Conservation (phyloP, 2,797 vertebrate genomes). For the Trichosurus vulpecula region DNA sequence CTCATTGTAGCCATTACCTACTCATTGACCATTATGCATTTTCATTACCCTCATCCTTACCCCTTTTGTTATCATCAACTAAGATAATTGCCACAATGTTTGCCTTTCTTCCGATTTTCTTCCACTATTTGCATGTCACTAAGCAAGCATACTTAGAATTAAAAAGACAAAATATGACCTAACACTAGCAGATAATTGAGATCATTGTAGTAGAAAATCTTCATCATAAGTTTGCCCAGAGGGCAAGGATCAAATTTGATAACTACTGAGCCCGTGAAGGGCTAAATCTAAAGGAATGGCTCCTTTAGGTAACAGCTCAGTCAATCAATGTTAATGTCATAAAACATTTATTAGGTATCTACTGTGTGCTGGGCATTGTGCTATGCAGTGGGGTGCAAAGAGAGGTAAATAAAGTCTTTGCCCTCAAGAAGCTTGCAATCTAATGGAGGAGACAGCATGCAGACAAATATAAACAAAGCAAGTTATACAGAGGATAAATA, state of each 20-base stretch:
- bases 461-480: background rate
- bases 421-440: background rate
- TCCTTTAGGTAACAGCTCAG: background rate
- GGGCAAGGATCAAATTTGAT: background rate
- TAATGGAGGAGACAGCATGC: background rate
- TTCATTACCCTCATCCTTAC: conserved; percentile 13
- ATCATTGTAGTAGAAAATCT: background rate
- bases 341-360: background rate
- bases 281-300: background rate
- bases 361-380: background rate
- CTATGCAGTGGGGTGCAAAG: background rate
- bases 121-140: conserved; percentile 43
- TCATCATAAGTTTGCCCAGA: background rate
- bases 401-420: background rate
- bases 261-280: background rate
- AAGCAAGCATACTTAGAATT: conserved; percentile 37
- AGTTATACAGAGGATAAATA: background rate
- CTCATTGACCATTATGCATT: background rate
- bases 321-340: background rate
- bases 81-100: conserved; percentile 33
- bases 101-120: conserved; percentile 45
- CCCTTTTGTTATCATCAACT: conserved; percentile 21
- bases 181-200: background rate
- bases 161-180: conserved; percentile 7
- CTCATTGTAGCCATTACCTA: background rate